These are phyloP conservation scores for Cinclus mexicanus DNA, from an alignment of 2,113 vertebrate genomes.

Conservation along the genomic window DNA sequence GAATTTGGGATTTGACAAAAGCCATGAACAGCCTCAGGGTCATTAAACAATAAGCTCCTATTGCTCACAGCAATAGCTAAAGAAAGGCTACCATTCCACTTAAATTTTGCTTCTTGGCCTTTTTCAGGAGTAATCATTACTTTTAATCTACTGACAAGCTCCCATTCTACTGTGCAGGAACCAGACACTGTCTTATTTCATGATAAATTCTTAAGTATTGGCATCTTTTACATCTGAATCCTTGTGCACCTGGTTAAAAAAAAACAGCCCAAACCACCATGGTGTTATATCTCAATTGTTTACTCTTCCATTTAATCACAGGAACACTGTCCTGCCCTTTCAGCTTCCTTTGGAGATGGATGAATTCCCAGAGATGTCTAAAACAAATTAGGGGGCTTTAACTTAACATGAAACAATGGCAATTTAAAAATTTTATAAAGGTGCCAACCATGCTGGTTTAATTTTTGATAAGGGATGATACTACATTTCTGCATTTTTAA, in stretches of 20 bases:
- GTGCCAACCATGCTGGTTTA: not conserved
- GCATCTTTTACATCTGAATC: not conserved
- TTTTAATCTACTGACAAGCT: not conserved
- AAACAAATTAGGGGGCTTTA: not conserved
- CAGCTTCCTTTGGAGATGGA: slow-evolving; percentile 10
- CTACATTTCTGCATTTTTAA: slow-evolving; percentile 28
- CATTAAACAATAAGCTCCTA: not conserved
- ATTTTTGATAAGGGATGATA: slow-evolving; percentile 48
- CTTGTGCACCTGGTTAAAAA: not conserved
- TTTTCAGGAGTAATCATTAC: not conserved
- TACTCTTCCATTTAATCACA: not conserved
- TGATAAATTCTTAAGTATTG: not conserved
- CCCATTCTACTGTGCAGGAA: not conserved
- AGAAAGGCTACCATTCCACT: not conserved
- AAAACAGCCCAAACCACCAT: not conserved
- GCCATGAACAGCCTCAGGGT: not conserved
- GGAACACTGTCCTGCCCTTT: not conserved
- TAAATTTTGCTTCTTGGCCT: not conserved
- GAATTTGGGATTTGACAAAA: not conserved
- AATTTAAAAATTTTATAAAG: slow-evolving; percentile 35
- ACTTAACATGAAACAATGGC: slow-evolving; percentile 4
- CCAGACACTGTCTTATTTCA: not conserved
- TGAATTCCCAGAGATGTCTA: not conserved
- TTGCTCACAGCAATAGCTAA: not conserved
- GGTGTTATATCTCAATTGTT: not conserved